These are phyloP conservation scores for Laterallus jamaicensis DNA, from an alignment of 2,113 vertebrate species.

Conservation along the genomic window DNA sequence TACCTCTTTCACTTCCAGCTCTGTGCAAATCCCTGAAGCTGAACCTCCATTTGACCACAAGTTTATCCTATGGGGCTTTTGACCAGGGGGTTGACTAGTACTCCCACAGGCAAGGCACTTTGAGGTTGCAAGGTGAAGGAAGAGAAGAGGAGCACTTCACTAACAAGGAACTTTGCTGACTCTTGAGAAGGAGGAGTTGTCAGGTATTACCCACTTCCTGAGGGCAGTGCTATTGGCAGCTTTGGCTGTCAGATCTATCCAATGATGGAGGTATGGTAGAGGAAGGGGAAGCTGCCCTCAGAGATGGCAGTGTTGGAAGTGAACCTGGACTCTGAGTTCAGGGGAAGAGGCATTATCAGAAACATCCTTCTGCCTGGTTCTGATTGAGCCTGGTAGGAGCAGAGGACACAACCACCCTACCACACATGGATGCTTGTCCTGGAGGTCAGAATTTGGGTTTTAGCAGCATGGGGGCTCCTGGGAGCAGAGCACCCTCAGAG, in stretches of 20 bases:
- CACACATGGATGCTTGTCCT: neutral
- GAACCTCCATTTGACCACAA: neutral
- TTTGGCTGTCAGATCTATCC: neutral
- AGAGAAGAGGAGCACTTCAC: neutral
- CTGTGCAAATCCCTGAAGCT: neutral
- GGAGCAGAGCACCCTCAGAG: neutral
- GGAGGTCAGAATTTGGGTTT: neutral
- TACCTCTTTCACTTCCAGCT: neutral
- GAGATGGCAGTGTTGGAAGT: neutral
- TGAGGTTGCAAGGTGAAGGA: neutral
- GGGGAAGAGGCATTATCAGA: neutral
- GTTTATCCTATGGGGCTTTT: neutral
- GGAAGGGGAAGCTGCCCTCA: neutral
- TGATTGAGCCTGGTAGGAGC: neutral
- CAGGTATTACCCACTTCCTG: neutral
- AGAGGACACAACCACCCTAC: neutral
- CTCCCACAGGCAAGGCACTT: neutral
- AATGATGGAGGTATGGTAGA: rapidly evolving
- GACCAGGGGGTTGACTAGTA: neutral
- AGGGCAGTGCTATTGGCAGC: neutral
- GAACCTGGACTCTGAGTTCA: neutral
- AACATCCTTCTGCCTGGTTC: neutral
- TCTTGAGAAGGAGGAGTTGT: neutral
- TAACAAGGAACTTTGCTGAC: neutral
- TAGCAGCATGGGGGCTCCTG: neutral